Evolutionary conservation across 1,140 invertebrate species (phyloP).

Genomic region (Venturia canescens): DNA sequence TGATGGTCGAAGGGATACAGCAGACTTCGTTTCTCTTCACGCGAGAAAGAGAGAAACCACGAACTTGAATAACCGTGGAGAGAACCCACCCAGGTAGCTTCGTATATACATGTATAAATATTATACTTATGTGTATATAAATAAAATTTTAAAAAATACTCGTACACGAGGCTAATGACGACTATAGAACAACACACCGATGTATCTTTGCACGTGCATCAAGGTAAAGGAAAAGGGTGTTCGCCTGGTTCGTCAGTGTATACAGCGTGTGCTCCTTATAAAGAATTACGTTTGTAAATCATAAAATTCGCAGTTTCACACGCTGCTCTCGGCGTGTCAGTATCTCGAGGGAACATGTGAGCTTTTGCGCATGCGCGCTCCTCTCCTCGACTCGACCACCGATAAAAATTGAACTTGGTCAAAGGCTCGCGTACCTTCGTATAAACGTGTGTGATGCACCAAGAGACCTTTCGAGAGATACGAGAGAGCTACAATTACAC

Average conservation of each 20-base stretch:
- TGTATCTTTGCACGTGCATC: background rate
- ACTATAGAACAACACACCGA: background rate
- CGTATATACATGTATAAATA: background rate
- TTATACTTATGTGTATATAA: background rate
- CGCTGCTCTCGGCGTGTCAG: conserved; percentile 41
- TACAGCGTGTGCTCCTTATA: conserved; percentile 56
- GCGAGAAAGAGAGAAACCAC: background rate
- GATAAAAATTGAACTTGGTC: too few relatives aligned
- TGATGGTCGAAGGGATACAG: conserved; percentile 31
- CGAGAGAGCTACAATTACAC: conserved; percentile 64
- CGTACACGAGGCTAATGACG: background rate
- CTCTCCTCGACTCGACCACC: background rate
- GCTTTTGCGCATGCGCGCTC: background rate
- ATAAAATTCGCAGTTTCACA: conserved; percentile 71
- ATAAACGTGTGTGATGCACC: background rate
- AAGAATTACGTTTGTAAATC: conserved; percentile 64
- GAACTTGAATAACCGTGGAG: background rate
- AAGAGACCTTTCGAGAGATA: conserved; percentile 35
- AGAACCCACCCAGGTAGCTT: conserved; percentile 5
- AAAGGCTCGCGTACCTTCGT: background rate
- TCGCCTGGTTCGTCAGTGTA: conserved; percentile 6
- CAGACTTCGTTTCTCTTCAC: background rate
- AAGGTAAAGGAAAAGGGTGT: background rate
- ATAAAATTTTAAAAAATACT: background rate
- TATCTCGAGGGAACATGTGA: background rate